Evolutionary conservation across 35 echinoderm and acorn worm genomes (phyloP).

Genomic region (Holothuria glaberrima): DNA sequence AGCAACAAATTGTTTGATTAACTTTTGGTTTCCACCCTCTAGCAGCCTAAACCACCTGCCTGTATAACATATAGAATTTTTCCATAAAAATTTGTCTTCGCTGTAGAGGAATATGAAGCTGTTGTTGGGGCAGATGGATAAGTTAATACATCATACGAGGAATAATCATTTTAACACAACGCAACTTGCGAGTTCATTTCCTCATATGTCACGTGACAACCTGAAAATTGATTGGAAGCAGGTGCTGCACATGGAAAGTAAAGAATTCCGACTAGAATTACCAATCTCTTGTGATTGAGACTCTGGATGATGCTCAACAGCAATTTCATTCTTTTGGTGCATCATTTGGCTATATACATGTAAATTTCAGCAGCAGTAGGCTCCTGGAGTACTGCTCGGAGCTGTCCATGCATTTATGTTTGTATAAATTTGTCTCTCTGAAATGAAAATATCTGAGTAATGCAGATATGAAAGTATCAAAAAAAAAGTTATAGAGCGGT

Average conservation of each 20-base stretch:
- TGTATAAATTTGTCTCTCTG: neutral
- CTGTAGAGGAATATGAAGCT: neutral
- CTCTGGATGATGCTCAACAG: neutral
- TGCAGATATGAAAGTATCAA: no score
- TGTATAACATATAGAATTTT: neutral
- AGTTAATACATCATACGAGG: neutral
- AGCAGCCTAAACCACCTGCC: neutral
- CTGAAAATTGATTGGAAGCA: conserved; percentile 27
- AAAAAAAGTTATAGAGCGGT: no score
- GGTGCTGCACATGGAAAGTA: neutral
- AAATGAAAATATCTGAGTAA: no score
- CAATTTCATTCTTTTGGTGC: neutral
- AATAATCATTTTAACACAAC: neutral
- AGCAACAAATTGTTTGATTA: no score
- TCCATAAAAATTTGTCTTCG: neutral
- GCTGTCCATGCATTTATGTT: neutral
- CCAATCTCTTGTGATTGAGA: neutral
- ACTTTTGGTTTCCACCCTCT: no score
- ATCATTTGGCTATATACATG: neutral
- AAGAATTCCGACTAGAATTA: neutral
- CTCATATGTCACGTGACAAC: conserved; percentile 16
- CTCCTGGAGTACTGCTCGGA: neutral
- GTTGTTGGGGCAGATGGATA: conserved; percentile 5
- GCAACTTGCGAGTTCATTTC: conserved; percentile 32
- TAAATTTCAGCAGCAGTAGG: neutral